Evolutionary conservation across 2,797 vertebrate genomes (phyloP).

Genomic region (Epinephelus coioides): DNA sequence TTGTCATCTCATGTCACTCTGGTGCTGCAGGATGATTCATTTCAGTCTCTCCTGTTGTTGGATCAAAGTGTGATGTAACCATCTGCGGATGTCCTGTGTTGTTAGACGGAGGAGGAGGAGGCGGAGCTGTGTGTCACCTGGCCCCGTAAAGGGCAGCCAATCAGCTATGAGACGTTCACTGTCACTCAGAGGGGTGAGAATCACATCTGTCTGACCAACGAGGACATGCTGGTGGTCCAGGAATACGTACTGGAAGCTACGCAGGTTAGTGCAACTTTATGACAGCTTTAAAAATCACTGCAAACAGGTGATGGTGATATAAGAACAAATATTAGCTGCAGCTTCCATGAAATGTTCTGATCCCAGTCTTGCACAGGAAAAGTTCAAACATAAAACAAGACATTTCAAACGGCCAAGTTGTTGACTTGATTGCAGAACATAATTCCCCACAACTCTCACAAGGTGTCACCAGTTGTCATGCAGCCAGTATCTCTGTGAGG

Average conservation of each 20-base stretch:
- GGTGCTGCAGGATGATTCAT: background rate
- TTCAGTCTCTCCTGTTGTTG: background rate
- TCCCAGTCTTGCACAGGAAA: too few species aligned
- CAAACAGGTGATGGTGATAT: too few species aligned
- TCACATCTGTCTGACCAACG: slow-evolving; percentile 91
- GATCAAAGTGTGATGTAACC: background rate
- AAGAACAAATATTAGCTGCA: too few species aligned
- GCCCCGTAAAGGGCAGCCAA: slow-evolving; percentile 92
- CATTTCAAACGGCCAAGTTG: too few species aligned
- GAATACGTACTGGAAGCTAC: slow-evolving; percentile 94
- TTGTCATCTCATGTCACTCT: background rate
- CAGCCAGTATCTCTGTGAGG: too few species aligned
- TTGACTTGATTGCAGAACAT: too few species aligned
- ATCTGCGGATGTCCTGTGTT: slow-evolving; percentile 33
- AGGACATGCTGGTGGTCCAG: slow-evolving; percentile 93
- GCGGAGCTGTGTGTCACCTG: slow-evolving; percentile 85
- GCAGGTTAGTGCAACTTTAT: slow-evolving; percentile 84
- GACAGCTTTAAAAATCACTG: too few species aligned
- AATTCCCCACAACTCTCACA: too few species aligned
- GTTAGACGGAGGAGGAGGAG: slow-evolving; percentile 85
- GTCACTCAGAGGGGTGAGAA: slow-evolving; percentile 91
- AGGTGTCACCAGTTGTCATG: too few species aligned
- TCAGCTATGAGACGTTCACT: slow-evolving; percentile 92
- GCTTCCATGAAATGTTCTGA: too few species aligned
- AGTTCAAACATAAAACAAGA: too few species aligned